Base-by-base conservation (phyloP, 1,140 invertebrate species). In the Dendrolimus kikuchii region DNA sequence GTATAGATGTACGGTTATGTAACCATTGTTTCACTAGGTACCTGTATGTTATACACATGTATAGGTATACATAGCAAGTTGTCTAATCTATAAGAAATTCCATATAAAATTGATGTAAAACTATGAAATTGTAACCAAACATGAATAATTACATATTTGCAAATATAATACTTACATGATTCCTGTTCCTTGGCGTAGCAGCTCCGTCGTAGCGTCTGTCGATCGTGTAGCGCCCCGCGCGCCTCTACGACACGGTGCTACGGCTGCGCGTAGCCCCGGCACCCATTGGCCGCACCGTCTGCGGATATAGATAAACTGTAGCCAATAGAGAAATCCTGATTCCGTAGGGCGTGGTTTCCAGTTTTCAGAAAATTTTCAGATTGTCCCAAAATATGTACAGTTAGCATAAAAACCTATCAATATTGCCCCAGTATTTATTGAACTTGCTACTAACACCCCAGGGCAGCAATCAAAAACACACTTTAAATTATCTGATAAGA, bases 351-450 rank as follows among this genome's bases (percentile, higher is more conserved):
- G 80, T 69, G 64, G 80, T 71, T 76, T 78, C 71, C 64, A 76
- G 64, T 74, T 86, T 86, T 84, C 80, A 75, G 81, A 82, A 81
- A 81, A 79, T 78, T 80, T 86, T 83, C 81, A 83, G 81, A 58
- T 71, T 60, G 49, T 66, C 67, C 65, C 66, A 80, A 77, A 78
- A 71, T 74, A 71, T 64, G 63, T 73, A 75, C 57, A 62, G 63
- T 60, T 63, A 45, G 55, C 59, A 64, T 59, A 51, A 57, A 66
- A 70, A 68, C 69, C 71, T 60, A 62, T 65, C 64, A 70, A 69
- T 73, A 68, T 61, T 58, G 55, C 60, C 60, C 55, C 55, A 53
- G 3, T 23, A 23, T 23, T 23, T 23, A 23, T 23, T 55, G 49
- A 58, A 51, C 52, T 53, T 53, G 57, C 51, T 23, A 23, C 23